Conservation (phyloP, 2,113 vertebrate genomes). For the Turdus rufiventris region DNA sequence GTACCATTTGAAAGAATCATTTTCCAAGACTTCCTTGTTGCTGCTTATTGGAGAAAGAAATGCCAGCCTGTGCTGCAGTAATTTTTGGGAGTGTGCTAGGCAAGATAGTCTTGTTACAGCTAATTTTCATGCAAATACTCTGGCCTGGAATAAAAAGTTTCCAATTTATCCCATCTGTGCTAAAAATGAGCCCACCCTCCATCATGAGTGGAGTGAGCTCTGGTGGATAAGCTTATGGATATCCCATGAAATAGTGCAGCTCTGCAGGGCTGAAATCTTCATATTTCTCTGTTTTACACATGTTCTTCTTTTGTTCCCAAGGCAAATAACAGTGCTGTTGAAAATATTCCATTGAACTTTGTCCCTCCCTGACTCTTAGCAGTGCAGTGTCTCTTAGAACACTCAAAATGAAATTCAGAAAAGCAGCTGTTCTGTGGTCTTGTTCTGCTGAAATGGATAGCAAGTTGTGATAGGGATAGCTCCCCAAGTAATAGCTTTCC, state of each 20-base stretch:
- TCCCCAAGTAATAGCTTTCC: not conserved
- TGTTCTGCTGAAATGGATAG: not conserved
- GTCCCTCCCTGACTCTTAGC: not conserved
- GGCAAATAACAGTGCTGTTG: not conserved
- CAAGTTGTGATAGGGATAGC: not conserved
- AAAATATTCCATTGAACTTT: not conserved
- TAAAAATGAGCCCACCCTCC: not conserved
- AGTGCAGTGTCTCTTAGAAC: not conserved
- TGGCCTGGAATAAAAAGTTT: not conserved
- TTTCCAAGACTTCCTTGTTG: not conserved
- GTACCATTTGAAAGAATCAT: not conserved
- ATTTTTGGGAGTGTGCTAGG: not conserved
- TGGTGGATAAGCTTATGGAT: not conserved
- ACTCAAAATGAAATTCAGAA: not conserved
- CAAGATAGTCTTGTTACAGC: not conserved
- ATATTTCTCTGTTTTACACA: not conserved
- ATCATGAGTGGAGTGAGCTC: not conserved
- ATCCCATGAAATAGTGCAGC: not conserved
- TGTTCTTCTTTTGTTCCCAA: not conserved
- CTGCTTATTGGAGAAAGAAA: slow-evolving; percentile 22
- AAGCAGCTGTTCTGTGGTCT: not conserved
- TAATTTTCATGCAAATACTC: not conserved
- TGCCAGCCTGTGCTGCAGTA: not conserved
- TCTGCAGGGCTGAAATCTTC: not conserved
- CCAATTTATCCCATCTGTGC: not conserved